These are phyloP conservation scores for Eupsilia transversa DNA, from an alignment of 2,888 invertebrate species.

Conservation along the genomic window DNA sequence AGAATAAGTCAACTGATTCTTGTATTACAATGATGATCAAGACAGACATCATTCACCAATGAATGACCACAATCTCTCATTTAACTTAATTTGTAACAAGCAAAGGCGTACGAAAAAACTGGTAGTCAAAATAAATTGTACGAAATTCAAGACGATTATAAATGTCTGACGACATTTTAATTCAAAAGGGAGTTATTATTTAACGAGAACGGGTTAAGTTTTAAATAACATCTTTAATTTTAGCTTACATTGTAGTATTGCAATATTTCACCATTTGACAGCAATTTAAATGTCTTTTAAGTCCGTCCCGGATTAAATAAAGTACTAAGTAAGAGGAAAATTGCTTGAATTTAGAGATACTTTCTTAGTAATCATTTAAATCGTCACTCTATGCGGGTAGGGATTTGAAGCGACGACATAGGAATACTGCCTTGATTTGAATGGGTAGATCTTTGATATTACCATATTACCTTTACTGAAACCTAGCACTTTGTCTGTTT, in stretches of 20 bases:
- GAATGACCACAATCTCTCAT: not conserved
- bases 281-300: constrained; percentile 52
- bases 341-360: constrained; percentile 21
- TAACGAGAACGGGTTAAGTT: constrained; percentile 68
- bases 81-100: constrained; percentile 31
- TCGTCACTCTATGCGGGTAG: not conserved
- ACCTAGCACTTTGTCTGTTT: not conserved
- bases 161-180: constrained; percentile 64
- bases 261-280: constrained; percentile 65
- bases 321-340: constrained; percentile 27
- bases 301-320: constrained; percentile 30
- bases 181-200: constrained; percentile 65
- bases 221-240: constrained; percentile 67
- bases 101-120: constrained; percentile 37
- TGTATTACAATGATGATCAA: too few species aligned
- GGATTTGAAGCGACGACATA: not conserved
- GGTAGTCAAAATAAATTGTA: constrained; percentile 55
- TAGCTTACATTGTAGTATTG: constrained; percentile 63
- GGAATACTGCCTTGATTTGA: not conserved
- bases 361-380: constrained; percentile 19
- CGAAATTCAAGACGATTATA: constrained; percentile 59
- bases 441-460: not conserved
- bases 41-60: not conserved
- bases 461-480: not conserved
- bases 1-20: too few species aligned